Evolutionary conservation across 2,888 invertebrate species (phyloP).

Genomic region (Scaptomyza tumidula): DNA sequence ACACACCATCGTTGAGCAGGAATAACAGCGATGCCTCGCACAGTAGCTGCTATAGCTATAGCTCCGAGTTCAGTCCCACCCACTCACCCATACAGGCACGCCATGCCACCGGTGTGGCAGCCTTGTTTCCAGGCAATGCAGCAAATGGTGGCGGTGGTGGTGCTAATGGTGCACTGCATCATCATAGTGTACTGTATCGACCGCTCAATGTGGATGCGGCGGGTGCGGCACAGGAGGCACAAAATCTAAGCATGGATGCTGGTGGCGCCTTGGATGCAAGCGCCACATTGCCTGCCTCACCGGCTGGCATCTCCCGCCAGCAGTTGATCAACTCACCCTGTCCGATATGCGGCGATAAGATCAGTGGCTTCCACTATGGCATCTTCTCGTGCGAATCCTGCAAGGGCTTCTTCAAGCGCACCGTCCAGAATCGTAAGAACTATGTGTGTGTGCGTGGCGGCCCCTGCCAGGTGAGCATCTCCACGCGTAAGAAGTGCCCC

Average conservation of each 20-base stretch:
- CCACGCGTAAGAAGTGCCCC: constrained; percentile 97
- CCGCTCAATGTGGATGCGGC: constrained; percentile 81
- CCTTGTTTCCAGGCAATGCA: constrained; percentile 62
- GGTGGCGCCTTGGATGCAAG: constrained; percentile 38
- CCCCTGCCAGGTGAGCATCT: constrained; percentile 95
- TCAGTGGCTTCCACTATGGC: constrained; percentile 98
- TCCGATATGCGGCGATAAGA: constrained; percentile 97
- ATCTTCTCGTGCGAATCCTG: constrained; percentile 99
- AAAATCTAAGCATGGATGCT: constrained; percentile 79
- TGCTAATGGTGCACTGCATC: constrained; percentile 83
- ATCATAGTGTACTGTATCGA: constrained; percentile 86
- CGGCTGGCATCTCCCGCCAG: constrained; percentile 93
- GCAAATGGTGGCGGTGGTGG: background rate
- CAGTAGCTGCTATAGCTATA: constrained; percentile 94
- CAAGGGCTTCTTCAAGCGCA: constrained; percentile 98
- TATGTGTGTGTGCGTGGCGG: constrained; percentile 96
- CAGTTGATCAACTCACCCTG: constrained; percentile 97
- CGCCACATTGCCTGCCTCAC: constrained; percentile 83
- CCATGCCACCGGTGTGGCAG: constrained; percentile 82
- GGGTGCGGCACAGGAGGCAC: constrained; percentile 59
- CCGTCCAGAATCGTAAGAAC: constrained; percentile 99
- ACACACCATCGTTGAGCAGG: constrained; percentile 93
- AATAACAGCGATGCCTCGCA: constrained; percentile 96
- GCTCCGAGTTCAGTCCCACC: constrained; percentile 92
- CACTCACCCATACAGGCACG: constrained; percentile 94